A percentile compares a stretch with the other conserved stretches of the same genome.
phyloP scores from a whole-genome alignment of 2,113 vertebrate genomes.

The Aepyceros melampus region DNA sequence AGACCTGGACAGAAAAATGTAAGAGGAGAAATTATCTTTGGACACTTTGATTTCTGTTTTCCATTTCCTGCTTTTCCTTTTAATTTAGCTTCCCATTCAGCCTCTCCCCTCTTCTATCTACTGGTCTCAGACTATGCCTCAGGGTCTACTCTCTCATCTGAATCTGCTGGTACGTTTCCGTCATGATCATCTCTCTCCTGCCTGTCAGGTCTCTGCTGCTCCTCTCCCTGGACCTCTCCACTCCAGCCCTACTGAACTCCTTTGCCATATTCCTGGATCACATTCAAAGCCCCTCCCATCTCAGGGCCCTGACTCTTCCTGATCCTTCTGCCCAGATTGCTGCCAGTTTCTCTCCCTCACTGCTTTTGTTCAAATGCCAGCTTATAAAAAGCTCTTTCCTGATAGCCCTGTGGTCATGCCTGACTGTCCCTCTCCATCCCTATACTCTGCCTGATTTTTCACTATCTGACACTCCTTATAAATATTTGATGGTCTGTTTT shows the following conservation, averaged over 20 bases:
- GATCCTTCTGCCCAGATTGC: not conserved
- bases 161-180: not conserved
- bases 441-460: not conserved
- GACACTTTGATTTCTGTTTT: not conserved
- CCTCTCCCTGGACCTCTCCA: not conserved
- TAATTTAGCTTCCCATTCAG: not conserved
- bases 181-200: not conserved
- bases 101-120: not conserved
- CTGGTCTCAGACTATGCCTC: accelerated
- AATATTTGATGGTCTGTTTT: not conserved
- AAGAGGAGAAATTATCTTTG: not conserved
- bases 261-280: not conserved
- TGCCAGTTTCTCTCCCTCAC: not conserved
- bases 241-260: not conserved
- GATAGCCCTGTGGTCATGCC: not conserved
- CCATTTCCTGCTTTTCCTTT: not conserved
- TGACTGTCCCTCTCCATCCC: not conserved
- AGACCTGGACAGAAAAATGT: not conserved
- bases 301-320: not conserved
- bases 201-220: accelerated
- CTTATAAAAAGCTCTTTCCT: not conserved
- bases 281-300: not conserved
- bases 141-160: accelerated
- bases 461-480: not conserved
- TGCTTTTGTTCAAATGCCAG: not conserved